Base-by-base conservation (phyloP, 37 sponge, comb jelly and placozoan species). In the Haliclona indistincta region DNA sequence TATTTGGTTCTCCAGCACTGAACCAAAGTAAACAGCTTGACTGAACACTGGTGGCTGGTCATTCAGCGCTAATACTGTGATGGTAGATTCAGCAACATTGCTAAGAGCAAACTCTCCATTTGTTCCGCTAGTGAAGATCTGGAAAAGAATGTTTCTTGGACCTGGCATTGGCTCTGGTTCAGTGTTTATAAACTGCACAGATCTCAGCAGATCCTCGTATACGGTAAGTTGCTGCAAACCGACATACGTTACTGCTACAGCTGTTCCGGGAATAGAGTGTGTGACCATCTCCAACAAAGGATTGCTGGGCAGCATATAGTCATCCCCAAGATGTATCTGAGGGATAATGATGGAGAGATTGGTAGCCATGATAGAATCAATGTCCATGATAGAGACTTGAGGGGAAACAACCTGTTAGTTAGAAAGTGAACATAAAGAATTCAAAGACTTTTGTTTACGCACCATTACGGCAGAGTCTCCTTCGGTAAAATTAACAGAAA, bases 1-100 rank as follows among this genome's bases (percentile, higher is more conserved):
- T 25, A 70, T 63, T 42, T 40, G n/a, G 26, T 69, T 78, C 61
- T 82, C 83, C 15, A 40, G 22, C 22, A 82, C 67, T 2, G 43
- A 20, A 15, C 62, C 78, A 32, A 1, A 35, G 39, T 82, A 88
- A 4, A 34, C 1, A 36, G 42, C 54, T 43, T 78, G 62, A 13
- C 29, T 51, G 52, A 83, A 82, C 29, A 56, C 22, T 6, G 83
- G 89, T 39, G 38, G 7, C 0, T 82, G 62, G 62, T 88, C 84
- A 65, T 88, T 88, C 35, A 71, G 26, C n/a, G 74, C 52, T 1
- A 45, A 4, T 5, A 88, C 60, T n/a, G 54, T 17, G 37, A 88
- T 75, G 23, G 56, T 35, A 3, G 51, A 34, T 11, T 63, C 25
- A 55, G 81, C 73, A 61, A 67, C 15, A 23, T 75, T 54, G 36